phyloP scores from a whole-genome alignment of 2,888 invertebrate genomes.

The Agelastica alni region DNA sequence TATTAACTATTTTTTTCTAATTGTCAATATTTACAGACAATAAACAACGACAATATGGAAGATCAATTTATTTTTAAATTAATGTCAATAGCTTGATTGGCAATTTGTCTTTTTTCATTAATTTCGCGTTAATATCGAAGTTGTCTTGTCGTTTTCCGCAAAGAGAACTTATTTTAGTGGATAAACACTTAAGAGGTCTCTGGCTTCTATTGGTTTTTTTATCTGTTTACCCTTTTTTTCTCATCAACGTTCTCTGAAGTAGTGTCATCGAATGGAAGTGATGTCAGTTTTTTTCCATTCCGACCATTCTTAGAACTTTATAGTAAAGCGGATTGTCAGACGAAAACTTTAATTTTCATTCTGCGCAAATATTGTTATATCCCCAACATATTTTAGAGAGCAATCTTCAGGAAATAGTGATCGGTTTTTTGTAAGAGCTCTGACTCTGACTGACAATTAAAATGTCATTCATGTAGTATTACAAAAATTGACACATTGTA shows the following conservation, averaged over 20 bases:
- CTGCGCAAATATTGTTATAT: too few relatives aligned
- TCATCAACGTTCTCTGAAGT: constrained; percentile 14
- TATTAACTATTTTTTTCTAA: too few relatives aligned
- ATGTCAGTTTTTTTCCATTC: constrained; percentile 4
- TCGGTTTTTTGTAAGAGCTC: too few relatives aligned
- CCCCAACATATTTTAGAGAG: too few relatives aligned
- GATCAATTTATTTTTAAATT: too few relatives aligned
- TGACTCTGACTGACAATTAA: too few relatives aligned
- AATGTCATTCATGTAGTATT: too few relatives aligned
- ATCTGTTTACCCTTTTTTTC: neutral
- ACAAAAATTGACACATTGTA: too few relatives aligned
- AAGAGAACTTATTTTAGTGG: constrained; percentile 4
- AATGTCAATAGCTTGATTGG: neutral
- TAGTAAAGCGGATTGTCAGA: neutral
- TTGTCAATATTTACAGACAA: too few relatives aligned
- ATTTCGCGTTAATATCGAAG: constrained; percentile 4
- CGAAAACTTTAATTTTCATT: too few relatives aligned
- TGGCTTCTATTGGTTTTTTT: constrained; percentile 5
- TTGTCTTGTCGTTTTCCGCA: constrained; percentile 8
- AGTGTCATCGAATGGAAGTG: constrained; percentile 16
- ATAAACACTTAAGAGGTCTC: constrained; percentile 13
- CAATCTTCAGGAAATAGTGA: too few relatives aligned
- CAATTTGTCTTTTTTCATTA: constrained; percentile 4
- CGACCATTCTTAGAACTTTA: neutral
- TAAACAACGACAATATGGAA: too few relatives aligned